These are phyloP conservation scores for Rhyacichthys aspro DNA, from an alignment of 2,797 vertebrate genomes.

Conservation along the genomic window DNA sequence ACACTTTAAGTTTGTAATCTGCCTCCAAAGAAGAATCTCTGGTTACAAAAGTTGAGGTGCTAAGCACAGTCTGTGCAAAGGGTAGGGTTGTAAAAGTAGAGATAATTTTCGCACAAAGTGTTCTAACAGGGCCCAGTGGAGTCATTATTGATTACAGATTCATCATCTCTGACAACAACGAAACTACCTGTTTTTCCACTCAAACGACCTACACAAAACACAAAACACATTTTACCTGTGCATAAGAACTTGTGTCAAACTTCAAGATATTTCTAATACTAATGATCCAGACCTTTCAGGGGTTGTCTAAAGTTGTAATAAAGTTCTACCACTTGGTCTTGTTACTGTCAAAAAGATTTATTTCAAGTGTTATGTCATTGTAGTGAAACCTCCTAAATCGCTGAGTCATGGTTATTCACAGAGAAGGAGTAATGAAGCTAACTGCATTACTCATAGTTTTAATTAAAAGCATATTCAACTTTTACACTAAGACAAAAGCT, in stretches of 20 bases:
- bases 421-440: neutral
- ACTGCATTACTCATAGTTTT: neutral
- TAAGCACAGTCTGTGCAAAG: too few relatives aligned
- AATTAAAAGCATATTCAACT: neutral
- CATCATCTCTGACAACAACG: constrained; percentile 1
- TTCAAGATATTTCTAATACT: too few relatives aligned
- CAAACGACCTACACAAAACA: too few relatives aligned
- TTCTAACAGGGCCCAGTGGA: neutral
- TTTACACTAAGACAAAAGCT: neutral
- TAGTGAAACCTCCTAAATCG: constrained; percentile 61
- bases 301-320: neutral
- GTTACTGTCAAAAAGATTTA: constrained; percentile 18
- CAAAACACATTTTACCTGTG: neutral
- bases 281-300: neutral
- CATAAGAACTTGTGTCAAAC: too few relatives aligned
- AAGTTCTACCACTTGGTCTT: constrained; percentile 3
- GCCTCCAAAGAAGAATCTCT: too few relatives aligned
- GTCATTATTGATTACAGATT: neutral
- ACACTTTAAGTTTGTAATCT: too few relatives aligned
- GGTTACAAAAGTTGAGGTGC: too few relatives aligned
- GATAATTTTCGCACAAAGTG: neutral
- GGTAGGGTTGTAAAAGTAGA: neutral
- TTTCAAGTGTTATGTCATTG: constrained; percentile 57
- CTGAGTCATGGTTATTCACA: constrained; percentile 44
- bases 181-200: neutral